phyloP scores from a whole-genome alignment of 2,113 vertebrate genomes.

The Paralichthys olivaceus region DNA sequence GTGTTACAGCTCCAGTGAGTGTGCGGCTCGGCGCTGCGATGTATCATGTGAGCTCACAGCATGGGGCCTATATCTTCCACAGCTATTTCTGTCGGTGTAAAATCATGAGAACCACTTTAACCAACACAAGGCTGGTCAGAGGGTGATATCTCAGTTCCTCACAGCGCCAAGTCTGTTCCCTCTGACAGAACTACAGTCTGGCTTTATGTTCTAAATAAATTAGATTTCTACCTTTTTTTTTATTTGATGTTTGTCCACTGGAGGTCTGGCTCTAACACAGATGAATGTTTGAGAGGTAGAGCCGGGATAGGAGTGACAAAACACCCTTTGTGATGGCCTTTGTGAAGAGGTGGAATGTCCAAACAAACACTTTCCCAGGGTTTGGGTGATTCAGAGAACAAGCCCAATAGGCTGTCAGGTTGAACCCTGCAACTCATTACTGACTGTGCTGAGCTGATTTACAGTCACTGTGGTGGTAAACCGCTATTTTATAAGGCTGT shows the following conservation, averaged over 20 bases:
- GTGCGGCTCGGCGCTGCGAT: slow-evolving; percentile 19
- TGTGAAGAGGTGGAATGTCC: slow-evolving; percentile 68
- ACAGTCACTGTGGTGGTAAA: slow-evolving; percentile 52
- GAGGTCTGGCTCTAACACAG: slow-evolving; percentile 36
- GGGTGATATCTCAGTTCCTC: slow-evolving; percentile 26
- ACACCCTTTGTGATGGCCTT: slow-evolving; percentile 57
- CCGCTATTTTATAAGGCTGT: slow-evolving; percentile 64
- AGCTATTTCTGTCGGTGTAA: slow-evolving; percentile 67
- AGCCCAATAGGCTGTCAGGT: slow-evolving; percentile 44
- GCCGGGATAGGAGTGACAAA: slow-evolving; percentile 44
- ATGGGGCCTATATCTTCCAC: slow-evolving; percentile 46
- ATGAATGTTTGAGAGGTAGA: slow-evolving; percentile 53
- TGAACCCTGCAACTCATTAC: slow-evolving; percentile 57
- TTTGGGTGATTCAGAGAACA: slow-evolving; percentile 41
- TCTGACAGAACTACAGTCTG: slow-evolving; percentile 20
- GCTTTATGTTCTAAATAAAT: slow-evolving; percentile 42
- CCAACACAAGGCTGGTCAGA: slow-evolving; percentile 53
- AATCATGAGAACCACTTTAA: slow-evolving; percentile 73
- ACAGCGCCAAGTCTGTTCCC: slow-evolving; percentile 33
- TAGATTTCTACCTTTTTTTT: slow-evolving; percentile 26
- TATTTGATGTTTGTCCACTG: slow-evolving; percentile 42
- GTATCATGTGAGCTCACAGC: slow-evolving; percentile 66
- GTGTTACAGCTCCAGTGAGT: slow-evolving; percentile 39
- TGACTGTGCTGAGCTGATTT: slow-evolving; percentile 56
- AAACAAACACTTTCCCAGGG: slow-evolving; percentile 78